Percentiles rank a stretch among this genome's conserved stretches.
Evolutionary conservation across 2,113 vertebrate species (phyloP).

Genomic region (Donacobius atricapilla): DNA sequence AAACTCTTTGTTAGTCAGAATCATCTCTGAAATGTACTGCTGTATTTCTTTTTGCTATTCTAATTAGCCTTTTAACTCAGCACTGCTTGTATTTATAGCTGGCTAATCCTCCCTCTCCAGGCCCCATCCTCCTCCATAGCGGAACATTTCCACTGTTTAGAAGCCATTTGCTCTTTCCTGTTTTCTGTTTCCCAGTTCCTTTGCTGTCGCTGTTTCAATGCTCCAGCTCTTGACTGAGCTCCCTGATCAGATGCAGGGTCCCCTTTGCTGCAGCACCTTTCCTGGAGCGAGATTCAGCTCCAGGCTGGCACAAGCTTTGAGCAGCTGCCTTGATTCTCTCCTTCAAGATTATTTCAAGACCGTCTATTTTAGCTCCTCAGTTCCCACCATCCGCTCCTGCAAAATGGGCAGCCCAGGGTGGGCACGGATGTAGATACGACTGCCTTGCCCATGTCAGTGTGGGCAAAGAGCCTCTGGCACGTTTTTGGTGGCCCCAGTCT

Average conservation of each 20-base stretch:
- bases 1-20: constrained; percentile 43
- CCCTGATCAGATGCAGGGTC: constrained; percentile 37
- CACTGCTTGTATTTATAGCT: constrained; percentile 63
- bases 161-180: constrained; percentile 23
- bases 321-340: constrained; percentile 30
- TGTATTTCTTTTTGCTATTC: constrained; percentile 60
- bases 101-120: constrained; percentile 47
- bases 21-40: constrained; percentile 51
- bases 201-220: background rate
- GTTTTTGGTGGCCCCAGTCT: rapidly evolving
- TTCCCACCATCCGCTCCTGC: background rate
- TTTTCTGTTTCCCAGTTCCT: constrained; percentile 24
- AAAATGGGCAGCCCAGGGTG: background rate
- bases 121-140: constrained; percentile 25
- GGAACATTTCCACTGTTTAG: constrained; percentile 6
- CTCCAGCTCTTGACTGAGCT: constrained; percentile 33
- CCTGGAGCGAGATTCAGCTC: background rate
- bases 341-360: background rate
- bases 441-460: background rate
- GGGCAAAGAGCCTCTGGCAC: background rate
- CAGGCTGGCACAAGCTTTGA: constrained; percentile 31
- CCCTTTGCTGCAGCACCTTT: constrained; percentile 35
- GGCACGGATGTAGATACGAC: rapidly evolving
- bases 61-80: constrained; percentile 65
- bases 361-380: background rate